phyloP scores from a whole-genome alignment of 2,113 vertebrate genomes.

The Myocastor coypus region DNA sequence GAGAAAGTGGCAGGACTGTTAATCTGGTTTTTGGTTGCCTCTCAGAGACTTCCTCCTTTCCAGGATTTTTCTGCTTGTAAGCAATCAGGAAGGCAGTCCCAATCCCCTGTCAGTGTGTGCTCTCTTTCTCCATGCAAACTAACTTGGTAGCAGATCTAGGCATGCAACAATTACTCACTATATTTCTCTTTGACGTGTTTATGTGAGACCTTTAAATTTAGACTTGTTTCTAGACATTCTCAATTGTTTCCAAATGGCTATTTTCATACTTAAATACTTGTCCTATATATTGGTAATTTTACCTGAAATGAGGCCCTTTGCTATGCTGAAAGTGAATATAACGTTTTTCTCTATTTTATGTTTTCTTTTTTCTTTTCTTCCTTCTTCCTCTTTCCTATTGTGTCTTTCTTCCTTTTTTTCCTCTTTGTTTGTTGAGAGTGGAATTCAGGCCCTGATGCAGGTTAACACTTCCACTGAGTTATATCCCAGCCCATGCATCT shows the following conservation, averaged over 20 bases:
- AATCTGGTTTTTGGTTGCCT: background rate
- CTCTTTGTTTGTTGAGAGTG: too few species aligned
- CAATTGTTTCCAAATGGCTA: background rate
- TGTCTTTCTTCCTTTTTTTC: too few species aligned
- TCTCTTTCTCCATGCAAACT: background rate
- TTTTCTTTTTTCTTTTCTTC: too few species aligned
- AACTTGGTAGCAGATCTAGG: background rate
- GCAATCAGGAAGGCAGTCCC: background rate
- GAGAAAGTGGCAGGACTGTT: background rate
- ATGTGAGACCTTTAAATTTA: background rate
- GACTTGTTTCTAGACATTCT: background rate
- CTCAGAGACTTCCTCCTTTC: background rate
- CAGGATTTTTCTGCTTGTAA: background rate
- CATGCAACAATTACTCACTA: background rate
- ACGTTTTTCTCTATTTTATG: background rate
- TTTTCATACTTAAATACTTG: background rate
- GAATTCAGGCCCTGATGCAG: too few species aligned
- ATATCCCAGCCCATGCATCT: too few species aligned
- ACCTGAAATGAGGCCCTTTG: background rate
- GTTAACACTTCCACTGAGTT: too few species aligned
- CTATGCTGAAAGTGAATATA: background rate
- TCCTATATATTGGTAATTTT: background rate
- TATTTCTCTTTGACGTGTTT: background rate
- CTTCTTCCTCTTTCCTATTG: too few species aligned
- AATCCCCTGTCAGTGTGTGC: background rate